phyloP scores from a whole-genome alignment of 2,113 vertebrate species.

The Chelonoidis abingdonii region DNA sequence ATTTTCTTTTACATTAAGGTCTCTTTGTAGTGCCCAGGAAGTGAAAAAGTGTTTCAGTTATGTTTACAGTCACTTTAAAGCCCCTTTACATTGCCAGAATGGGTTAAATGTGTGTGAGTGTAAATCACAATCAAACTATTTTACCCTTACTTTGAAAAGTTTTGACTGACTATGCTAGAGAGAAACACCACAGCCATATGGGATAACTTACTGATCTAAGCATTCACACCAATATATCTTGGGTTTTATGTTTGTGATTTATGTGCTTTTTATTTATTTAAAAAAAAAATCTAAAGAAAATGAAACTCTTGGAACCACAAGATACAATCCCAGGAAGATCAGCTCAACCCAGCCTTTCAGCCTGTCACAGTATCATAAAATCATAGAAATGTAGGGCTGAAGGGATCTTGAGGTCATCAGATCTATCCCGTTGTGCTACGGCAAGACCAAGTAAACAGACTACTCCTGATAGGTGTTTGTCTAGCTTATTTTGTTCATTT shows the following conservation, averaged over 20 bases:
- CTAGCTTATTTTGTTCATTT: background rate
- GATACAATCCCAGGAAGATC: background rate
- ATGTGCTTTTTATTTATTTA: background rate
- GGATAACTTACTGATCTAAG: background rate
- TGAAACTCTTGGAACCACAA: background rate
- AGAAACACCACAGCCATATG: background rate
- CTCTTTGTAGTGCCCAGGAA: background rate
- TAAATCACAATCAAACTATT: background rate
- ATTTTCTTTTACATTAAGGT: background rate
- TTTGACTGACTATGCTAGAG: background rate
- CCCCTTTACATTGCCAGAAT: background rate
- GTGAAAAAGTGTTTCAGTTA: background rate
- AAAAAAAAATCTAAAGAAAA: background rate
- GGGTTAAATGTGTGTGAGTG: background rate
- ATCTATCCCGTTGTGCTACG: background rate
- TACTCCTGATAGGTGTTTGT: background rate
- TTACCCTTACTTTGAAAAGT: background rate
- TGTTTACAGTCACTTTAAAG: background rate
- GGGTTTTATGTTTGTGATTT: background rate
- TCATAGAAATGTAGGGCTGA: background rate
- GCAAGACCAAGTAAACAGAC: background rate
- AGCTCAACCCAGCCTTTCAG: background rate
- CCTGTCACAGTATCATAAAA: background rate
- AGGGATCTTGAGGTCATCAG: background rate
- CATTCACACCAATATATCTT: background rate